Conservation (phyloP, 2,797 vertebrate genomes). For the Cynopterus sphinx region DNA sequence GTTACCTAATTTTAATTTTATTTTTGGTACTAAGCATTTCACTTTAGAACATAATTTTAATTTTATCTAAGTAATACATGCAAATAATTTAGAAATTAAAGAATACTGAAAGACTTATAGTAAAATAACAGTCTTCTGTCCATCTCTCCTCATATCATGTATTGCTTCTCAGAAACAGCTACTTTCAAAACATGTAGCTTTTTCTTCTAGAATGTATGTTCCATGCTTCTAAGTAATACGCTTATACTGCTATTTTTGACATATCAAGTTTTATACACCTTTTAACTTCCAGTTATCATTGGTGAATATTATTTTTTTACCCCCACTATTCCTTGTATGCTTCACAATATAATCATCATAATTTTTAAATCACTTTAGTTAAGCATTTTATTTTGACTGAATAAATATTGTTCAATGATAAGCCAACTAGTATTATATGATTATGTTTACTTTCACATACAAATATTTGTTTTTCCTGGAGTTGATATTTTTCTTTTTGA, state of each 20-base stretch:
- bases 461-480: neutral
- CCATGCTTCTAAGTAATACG: neutral
- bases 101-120: neutral
- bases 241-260: neutral
- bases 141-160: neutral
- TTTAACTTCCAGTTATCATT: neutral
- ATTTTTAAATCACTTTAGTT: neutral
- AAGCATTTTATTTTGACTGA: neutral
- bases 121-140: neutral
- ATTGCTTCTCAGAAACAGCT: neutral
- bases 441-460: neutral
- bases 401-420: neutral
- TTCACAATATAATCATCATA: neutral
- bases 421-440: neutral
- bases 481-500: neutral
- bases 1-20: neutral
- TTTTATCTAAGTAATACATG: neutral
- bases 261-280: neutral
- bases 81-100: neutral
- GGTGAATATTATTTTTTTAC: neutral
- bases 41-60: conserved; percentile 4
- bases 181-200: neutral
- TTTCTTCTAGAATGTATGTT: neutral
- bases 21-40: neutral
- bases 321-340: neutral